These are phyloP conservation scores for Ypsolopha sequella DNA, from an alignment of 2,888 invertebrate genomes.

Conservation along the genomic window DNA sequence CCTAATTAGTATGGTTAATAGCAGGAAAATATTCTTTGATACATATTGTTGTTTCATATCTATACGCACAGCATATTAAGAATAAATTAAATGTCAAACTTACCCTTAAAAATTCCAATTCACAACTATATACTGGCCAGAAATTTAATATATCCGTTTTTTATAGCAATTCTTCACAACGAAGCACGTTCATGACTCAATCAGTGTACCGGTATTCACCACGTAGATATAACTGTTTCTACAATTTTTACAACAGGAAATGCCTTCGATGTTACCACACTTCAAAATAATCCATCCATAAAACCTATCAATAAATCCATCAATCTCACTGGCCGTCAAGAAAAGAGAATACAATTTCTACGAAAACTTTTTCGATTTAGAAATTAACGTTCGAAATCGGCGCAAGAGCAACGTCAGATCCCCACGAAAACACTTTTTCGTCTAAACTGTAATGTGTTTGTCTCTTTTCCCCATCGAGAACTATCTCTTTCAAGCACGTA, in stretches of 20 bases:
- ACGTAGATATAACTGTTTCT: conserved; percentile 26
- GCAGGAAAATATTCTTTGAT: too few species aligned
- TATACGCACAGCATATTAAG: too few species aligned
- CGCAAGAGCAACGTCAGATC: conserved; percentile 36
- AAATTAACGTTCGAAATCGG: conserved; percentile 22
- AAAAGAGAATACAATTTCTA: neutral
- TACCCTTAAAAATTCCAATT: too few species aligned
- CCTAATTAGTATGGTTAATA: too few species aligned
- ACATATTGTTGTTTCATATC: too few species aligned
- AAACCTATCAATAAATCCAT: neutral
- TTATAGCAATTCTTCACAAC: conserved; percentile 2
- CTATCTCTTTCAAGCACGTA: conserved; percentile 23
- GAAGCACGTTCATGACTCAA: conserved; percentile 12
- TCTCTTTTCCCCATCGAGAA: conserved; percentile 25
- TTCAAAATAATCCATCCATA: neutral
- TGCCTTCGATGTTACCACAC: neutral
- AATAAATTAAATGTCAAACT: too few species aligned
- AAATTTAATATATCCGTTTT: neutral
- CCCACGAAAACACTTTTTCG: conserved; percentile 31
- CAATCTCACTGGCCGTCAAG: neutral
- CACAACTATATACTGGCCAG: too few species aligned
- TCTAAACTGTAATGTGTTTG: conserved; percentile 25
- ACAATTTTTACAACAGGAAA: conserved; percentile 8
- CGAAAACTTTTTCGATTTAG: conserved; percentile 6
- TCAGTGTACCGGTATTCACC: conserved; percentile 14